These are phyloP conservation scores for Australoheros facetus DNA, from an alignment of 2,797 vertebrate genomes.

Conservation along the genomic window DNA sequence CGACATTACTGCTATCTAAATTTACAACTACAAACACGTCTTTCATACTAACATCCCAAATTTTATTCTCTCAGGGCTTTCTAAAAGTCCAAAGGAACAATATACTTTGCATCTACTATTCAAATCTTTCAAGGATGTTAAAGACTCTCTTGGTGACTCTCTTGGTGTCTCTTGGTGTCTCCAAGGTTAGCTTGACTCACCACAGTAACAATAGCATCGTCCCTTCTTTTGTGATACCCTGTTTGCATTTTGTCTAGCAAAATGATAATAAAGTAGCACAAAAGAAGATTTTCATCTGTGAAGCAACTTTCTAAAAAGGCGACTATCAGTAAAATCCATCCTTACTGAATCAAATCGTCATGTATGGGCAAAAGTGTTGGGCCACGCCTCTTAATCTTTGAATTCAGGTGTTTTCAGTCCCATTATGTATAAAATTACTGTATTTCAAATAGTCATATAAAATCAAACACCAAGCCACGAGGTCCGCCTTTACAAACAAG, in stretches of 20 bases:
- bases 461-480: neutral
- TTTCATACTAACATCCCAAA: neutral
- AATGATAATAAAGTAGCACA: too few species aligned
- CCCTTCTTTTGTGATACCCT: neutral
- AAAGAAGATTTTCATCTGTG: neutral
- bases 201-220: neutral
- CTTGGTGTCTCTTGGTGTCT: too few species aligned
- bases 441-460: neutral
- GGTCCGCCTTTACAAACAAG: neutral
- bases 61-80: neutral
- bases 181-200: neutral
- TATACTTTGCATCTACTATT: neutral
- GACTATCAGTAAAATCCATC: neutral
- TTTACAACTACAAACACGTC: neutral
- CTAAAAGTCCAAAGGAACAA: neutral
- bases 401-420: neutral
- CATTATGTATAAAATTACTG: neutral
- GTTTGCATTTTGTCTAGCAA: neutral
- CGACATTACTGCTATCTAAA: neutral
- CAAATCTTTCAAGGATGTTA: constrained; percentile 4
- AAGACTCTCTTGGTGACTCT: neutral
- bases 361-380: neutral
- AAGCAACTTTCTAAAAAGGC: neutral
- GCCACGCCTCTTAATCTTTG: neutral
- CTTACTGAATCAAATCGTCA: neutral